Evolutionary conservation across 2,888 invertebrate species (phyloP), one percentile per base, ranked within the genome.

Genomic region (Diploptera punctata): DNA sequence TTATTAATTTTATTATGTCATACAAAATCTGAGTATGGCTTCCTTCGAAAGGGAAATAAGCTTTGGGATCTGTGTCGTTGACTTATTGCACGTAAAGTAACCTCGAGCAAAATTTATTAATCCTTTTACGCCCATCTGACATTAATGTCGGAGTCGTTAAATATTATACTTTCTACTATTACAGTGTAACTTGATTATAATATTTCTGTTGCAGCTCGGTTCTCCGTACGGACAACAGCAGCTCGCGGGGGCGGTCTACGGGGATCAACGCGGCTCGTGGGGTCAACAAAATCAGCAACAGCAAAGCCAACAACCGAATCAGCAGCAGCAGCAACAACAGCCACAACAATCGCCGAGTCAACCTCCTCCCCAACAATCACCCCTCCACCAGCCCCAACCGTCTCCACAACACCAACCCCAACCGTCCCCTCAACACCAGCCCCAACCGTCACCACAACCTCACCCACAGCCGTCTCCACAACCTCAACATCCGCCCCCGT

Each of bases 281-380:
- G 86, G 75, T 82, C 87, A 87, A 70, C 87, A 87, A 78, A 82
- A 86, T 80, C 86, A 86, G 76, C 84, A 85, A 83, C 84, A 67
- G 83, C 85, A 71, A 21, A 54, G 33, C 61, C 67, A 67, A 10
- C 74, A 68, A 29, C 61, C 19, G 57, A 19, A 33, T 67, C 52
- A 68, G 29, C 74, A 71, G 61, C 74, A 71, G 26, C 73, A 62
- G 19, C 70, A 54, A 13, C 75, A 72, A 54, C 71, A 73, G 49
- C 71, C 62, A 33, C 49, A 60, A 38, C 72, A 65, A 67, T 26
- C 68, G 38, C 71, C 67, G 54, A 68, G 72, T 31, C 74, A 73
- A 29, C 73, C 70, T 19, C 71, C 71, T 43, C 74, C 54, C 83
- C 84, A 68, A 82, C 83, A 49, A 87, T 82, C 83, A 60, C 88